A percentile compares a stretch with the other conserved stretches of the same genome.
Evolutionary conservation across 2,113 vertebrate genomes (phyloP).

Genomic region (Tragelaphus scriptus): DNA sequence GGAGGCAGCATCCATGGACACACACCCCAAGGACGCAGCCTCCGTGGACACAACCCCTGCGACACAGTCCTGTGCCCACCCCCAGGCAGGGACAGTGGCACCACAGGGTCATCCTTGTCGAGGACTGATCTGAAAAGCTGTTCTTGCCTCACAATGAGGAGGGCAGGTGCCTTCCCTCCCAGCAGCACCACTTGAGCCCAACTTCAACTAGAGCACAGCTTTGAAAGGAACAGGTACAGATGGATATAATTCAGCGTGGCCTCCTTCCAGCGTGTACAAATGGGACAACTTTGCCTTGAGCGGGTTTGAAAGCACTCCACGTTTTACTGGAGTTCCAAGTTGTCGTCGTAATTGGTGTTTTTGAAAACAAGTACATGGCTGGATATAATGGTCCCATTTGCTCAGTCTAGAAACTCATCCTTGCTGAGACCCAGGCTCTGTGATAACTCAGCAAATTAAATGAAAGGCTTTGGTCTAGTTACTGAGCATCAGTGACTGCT

Average conservation of each 20-base stretch:
- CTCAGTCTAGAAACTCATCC: background rate
- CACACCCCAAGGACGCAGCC: accelerated
- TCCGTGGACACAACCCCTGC: accelerated
- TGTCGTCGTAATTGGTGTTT: background rate
- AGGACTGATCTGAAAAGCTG: background rate
- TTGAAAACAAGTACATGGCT: background rate
- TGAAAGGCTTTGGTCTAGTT: background rate
- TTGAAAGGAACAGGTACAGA: background rate
- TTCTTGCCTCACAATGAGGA: background rate
- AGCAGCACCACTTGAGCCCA: background rate
- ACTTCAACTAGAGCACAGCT: background rate
- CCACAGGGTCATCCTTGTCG: background rate
- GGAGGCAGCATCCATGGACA: background rate
- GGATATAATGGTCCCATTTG: background rate
- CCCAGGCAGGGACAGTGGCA: background rate
- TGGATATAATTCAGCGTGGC: background rate
- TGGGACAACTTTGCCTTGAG: background rate
- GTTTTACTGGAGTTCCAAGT: background rate
- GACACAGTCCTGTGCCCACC: accelerated
- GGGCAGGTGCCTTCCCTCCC: background rate
- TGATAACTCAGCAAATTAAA: background rate
- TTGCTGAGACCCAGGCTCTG: background rate
- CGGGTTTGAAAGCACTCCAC: background rate
- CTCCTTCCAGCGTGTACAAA: background rate
- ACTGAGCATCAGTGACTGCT: background rate